Evolutionary conservation across 2,113 vertebrate genomes (phyloP), one percentile per base, ranked within the genome.

Genomic region (Phyllostomus hastatus): DNA sequence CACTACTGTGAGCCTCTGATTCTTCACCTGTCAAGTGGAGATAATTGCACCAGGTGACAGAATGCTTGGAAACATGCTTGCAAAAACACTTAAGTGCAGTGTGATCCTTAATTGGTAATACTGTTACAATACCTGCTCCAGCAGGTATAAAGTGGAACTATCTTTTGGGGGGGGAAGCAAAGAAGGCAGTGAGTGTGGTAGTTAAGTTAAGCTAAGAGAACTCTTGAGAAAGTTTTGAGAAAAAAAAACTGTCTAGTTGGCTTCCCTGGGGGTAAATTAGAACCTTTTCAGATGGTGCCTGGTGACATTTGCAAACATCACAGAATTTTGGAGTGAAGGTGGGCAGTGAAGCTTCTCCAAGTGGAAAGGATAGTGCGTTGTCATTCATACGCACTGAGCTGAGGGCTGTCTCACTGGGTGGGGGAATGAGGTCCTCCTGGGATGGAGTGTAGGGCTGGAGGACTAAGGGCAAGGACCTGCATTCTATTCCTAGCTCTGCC

Each of bases 191-290:
- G 35, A n/a, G 57, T 33, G 7, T 17, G 16, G 28, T 61, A 75
- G 12, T n/a, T n/a, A 33, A 81, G 20, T 70, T 31, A 66, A 95
- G 46, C 64, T 76, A 31, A 89, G 84, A 86, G 66, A 66, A 90
- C 24, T 26, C 61, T 59, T 48, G 72, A 64, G 76, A 57, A 94
- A 52, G 16, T 93, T 91, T 90, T 85, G 72, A 92, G 66, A 50
- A 97, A 97, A 97, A 97, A 97, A 97, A 66, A 61, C 57, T 7
- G 35, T 80, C 90, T 88, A 67, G 50, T 86, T 96, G 91, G 90
- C 79, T 95, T 95, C 95, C 88, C 80, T 72, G 64, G 24, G 81
- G 87, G 82, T 83, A 95, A 96, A 93, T 88, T 85, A 88, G 96
- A 97, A 94, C 64, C 82, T 59, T 67, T 41, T 72, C 66, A 85